phyloP scores from a whole-genome alignment of 2,797 vertebrate species.

The Chelmon rostratus region DNA sequence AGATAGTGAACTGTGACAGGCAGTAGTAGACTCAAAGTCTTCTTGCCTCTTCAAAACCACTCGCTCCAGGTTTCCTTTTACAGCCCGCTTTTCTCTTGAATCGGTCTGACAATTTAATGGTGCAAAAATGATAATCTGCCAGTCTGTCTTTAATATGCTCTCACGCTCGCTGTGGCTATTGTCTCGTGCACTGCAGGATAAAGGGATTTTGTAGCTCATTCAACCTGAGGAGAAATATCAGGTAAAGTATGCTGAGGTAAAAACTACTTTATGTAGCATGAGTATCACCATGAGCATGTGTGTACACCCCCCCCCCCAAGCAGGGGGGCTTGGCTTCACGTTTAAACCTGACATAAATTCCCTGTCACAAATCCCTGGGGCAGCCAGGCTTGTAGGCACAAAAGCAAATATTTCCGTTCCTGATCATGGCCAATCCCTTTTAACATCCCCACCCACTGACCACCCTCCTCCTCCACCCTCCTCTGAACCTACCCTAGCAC shows the following conservation, averaged over 20 bases:
- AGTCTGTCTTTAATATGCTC: constrained; percentile 62
- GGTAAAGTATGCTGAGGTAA: constrained; percentile 18
- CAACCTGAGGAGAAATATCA: constrained; percentile 43
- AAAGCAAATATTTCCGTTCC: constrained; percentile 90
- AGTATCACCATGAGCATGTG: constrained; percentile 52
- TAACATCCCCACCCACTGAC: constrained; percentile 79
- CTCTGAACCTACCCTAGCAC: constrained; percentile 75
- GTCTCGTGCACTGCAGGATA: constrained; percentile 39
- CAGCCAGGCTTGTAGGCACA: constrained; percentile 83
- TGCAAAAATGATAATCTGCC: constrained; percentile 71
- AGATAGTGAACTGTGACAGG: constrained; percentile 81
- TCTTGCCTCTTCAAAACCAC: constrained; percentile 66
- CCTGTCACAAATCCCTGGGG: constrained; percentile 84
- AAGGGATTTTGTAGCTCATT: constrained; percentile 39
- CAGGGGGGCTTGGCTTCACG: constrained; percentile 62
- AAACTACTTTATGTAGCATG: constrained; percentile 41
- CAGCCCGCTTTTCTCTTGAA: constrained; percentile 66
- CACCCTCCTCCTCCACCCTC: constrained; percentile 60
- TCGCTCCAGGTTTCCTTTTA: constrained; percentile 69
- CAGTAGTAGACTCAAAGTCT: constrained; percentile 69
- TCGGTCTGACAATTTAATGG: constrained; percentile 74
- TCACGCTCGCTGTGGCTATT: constrained; percentile 44
- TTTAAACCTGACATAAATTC: constrained; percentile 87
- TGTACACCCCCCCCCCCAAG: constrained; percentile 18
- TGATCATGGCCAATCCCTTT: constrained; percentile 84